Evolutionary conservation across 2,113 vertebrate genomes (phyloP), one percentile per base, ranked within the genome.

Genomic region (Leptobrachium leishanense): DNA sequence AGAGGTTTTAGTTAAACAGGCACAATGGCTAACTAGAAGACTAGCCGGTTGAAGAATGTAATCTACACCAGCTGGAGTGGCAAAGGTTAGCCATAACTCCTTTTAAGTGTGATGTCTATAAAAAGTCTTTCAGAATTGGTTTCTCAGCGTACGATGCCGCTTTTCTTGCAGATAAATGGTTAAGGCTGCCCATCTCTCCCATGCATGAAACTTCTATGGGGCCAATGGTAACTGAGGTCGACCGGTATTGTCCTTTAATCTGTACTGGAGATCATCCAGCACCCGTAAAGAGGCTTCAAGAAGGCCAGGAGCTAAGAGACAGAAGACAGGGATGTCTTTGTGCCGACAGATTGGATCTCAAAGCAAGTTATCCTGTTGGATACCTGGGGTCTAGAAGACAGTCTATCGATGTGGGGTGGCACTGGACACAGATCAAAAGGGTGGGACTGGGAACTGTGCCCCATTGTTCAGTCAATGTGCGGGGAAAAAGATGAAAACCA

Each of bases 381-480:
- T 72, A 79, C 68, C 68, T 79, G 57, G 50, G 43, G 41, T 39
- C 15, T 43, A 73, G 46, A 73, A 74, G 13, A 71, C 11, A 57
- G 62, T 15, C 77, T 66, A 73, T 62, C 53, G 11, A 41, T 66
- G 15, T 41, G 11, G 40, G 62, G 64, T 46, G 59, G 66, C 13
- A 15, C 6, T 11, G 55, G 55, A 11, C 15, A 31, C 1, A 69
- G 79, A 74, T 74, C 64, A 74, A 74, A 81, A 72, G 43, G 44
- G 68, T 43, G 6, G 10, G 43, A 69, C n/a, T 43, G 6, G 10
- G 43, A 69, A 40, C 55, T 46, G 72, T 39, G 64, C 73, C 54
- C 64, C 62, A 63, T 74, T 54, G 73, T 57, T 68, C 75, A 10
- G 50, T 81, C 72, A 74, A 74, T 66, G 74, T 59, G 71, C 50